Evolutionary conservation across 2,888 invertebrate species (phyloP).

Genomic region (Plebejus melissa): DNA sequence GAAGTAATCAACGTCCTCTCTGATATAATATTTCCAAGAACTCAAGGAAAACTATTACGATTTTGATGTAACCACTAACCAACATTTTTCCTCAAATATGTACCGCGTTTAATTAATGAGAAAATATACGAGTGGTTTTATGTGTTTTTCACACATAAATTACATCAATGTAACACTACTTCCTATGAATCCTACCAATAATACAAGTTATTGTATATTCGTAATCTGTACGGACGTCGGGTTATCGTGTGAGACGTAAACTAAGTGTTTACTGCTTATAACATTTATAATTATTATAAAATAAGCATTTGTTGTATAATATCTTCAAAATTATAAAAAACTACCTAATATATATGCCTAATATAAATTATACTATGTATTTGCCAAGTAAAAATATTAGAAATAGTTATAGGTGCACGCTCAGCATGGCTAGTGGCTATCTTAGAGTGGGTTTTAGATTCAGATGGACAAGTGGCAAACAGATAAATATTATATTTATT

Average conservation of each 20-base stretch:
- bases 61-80: background rate
- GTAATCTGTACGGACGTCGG: constrained; percentile 51
- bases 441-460: too few species aligned
- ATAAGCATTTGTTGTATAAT: too few species aligned
- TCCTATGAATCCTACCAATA: constrained; percentile 53
- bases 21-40: background rate
- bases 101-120: background rate
- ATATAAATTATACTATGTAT: too few species aligned
- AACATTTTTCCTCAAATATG: background rate
- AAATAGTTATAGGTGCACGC: too few species aligned
- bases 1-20: background rate
- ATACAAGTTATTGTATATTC: constrained; percentile 48
- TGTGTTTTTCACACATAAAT: constrained; percentile 24
- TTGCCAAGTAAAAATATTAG: too few species aligned
- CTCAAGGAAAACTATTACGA: background rate
- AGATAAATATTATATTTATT: too few species aligned
- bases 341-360: background rate
- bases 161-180: constrained; percentile 40
- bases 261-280: background rate
- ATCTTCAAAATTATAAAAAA: background rate
- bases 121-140: constrained; percentile 6
- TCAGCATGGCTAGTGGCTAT: too few species aligned
- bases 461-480: too few species aligned
- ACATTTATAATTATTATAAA: background rate
- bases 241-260: constrained; percentile 46